phyloP scores from a whole-genome alignment of 1,140 invertebrate species.

The Brachionus calyciflorus region DNA sequence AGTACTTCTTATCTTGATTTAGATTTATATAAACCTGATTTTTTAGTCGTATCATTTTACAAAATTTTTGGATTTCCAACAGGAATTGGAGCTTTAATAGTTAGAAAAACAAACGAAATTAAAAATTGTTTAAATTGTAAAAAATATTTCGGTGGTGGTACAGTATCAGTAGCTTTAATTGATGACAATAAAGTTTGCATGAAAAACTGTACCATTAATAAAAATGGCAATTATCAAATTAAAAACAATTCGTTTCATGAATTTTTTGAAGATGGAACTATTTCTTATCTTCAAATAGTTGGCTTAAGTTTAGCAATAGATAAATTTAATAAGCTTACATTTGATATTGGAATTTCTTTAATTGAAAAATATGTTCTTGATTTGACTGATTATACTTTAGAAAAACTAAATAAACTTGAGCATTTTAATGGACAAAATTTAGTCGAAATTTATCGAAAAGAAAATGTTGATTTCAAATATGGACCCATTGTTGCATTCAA shows the following conservation, averaged over 20 bases:
- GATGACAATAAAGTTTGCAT: constrained; percentile 58
- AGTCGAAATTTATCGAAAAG: constrained; percentile 71
- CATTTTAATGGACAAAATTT: constrained; percentile 74
- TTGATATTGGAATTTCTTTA: constrained; percentile 49
- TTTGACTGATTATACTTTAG: constrained; percentile 72
- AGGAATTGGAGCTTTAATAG: constrained; percentile 62
- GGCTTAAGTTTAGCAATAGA: constrained; percentile 78
- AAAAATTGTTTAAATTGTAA: constrained; percentile 54
- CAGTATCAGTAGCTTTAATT: constrained; percentile 75
- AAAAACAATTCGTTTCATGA: constrained; percentile 18
- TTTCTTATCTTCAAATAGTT: constrained; percentile 80
- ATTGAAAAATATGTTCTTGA: constrained; percentile 48
- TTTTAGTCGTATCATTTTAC: constrained; percentile 88
- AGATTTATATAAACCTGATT: constrained; percentile 72
- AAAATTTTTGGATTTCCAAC: constrained; percentile 97
- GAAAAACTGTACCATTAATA: constrained; percentile 45
- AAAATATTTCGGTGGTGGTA: constrained; percentile 84
- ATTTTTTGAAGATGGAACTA: constrained; percentile 90
- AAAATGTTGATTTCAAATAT: constrained; percentile 69
- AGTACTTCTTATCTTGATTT: constrained; percentile 78
- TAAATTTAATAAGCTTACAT: constrained; percentile 61
- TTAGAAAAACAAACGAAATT: not conserved
- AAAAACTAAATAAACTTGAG: constrained; percentile 66
- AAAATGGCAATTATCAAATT: not conserved
- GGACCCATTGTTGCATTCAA: constrained; percentile 87